Percentiles rank a stretch among this genome's conserved stretches.
phyloP scores from a whole-genome alignment of 2,113 vertebrate species.

The Artemisiospiza belli region DNA sequence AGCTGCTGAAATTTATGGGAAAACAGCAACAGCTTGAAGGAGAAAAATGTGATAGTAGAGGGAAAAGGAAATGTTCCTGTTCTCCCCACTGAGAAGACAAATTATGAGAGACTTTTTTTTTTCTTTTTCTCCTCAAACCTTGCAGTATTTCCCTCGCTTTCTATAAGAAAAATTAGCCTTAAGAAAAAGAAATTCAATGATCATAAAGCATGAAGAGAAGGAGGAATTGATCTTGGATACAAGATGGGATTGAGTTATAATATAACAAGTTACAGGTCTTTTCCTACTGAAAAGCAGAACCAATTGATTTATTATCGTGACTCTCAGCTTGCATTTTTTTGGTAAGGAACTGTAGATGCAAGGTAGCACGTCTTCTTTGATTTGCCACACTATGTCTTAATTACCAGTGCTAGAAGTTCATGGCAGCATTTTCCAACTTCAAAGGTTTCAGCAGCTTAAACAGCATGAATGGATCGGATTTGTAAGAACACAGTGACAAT shows the following conservation, averaged over 20 bases:
- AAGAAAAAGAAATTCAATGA: slow-evolving; percentile 62
- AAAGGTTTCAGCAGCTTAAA: slow-evolving; percentile 64
- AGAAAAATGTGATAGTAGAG: slow-evolving; percentile 34
- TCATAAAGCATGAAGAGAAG: slow-evolving; percentile 62
- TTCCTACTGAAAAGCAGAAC: slow-evolving; percentile 72
- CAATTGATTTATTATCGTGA: slow-evolving; percentile 76
- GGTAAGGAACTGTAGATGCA: slow-evolving; percentile 52
- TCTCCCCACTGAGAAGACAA: slow-evolving; percentile 42
- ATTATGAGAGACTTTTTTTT: not conserved
- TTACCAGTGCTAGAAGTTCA: slow-evolving; percentile 73
- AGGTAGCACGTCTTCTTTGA: slow-evolving; percentile 69
- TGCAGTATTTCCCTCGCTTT: not conserved
- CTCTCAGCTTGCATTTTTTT: slow-evolving; percentile 43
- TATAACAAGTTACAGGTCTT: slow-evolving; percentile 67
- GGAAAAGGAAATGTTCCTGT: not conserved
- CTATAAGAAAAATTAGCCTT: slow-evolving; percentile 60
- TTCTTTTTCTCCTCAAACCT: not conserved
- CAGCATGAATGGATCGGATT: slow-evolving; percentile 57
- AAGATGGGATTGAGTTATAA: slow-evolving; percentile 73
- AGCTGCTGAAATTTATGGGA: slow-evolving; percentile 65
- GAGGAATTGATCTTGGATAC: slow-evolving; percentile 68
- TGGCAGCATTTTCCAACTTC: slow-evolving; percentile 69
- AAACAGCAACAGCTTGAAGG: slow-evolving; percentile 53
- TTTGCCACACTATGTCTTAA: slow-evolving; percentile 81
- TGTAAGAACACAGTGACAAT: slow-evolving; percentile 51